phyloP scores from a whole-genome alignment of 2,797 vertebrate genomes.

The Typhlichthys eigenmanni region DNA sequence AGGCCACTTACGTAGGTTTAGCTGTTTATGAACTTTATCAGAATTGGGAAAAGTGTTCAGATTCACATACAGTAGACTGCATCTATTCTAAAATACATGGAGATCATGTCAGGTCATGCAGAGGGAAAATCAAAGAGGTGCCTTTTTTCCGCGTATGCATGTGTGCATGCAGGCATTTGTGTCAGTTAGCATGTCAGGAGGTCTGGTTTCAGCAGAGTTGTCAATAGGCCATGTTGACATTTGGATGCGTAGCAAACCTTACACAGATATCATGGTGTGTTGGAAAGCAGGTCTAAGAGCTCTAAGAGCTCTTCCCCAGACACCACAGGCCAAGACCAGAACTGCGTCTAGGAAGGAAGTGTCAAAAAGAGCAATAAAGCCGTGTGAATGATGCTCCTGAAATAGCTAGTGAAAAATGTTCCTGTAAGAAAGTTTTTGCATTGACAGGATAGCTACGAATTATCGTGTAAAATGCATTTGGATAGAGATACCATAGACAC shows the following conservation, averaged over 20 bases:
- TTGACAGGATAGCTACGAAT: too few relatives aligned
- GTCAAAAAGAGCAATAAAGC: neutral
- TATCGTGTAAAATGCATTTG: too few relatives aligned
- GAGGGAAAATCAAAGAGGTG: conserved; percentile 9
- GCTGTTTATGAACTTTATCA: too few relatives aligned
- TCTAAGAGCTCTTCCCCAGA: conserved; percentile 52
- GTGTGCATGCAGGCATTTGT: conserved; percentile 42
- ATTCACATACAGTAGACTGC: too few relatives aligned
- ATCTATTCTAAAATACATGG: too few relatives aligned
- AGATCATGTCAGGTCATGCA: too few relatives aligned
- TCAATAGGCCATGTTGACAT: conserved; percentile 64
- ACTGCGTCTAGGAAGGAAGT: conserved; percentile 11
- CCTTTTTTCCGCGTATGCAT: conserved; percentile 32
- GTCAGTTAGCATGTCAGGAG: conserved; percentile 46
- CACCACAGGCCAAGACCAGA: conserved; percentile 43
- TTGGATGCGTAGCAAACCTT: conserved; percentile 37
- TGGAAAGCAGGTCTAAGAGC: conserved; percentile 39
- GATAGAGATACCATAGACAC: too few relatives aligned
- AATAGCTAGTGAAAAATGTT: too few relatives aligned
- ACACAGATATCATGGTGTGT: conserved; percentile 60
- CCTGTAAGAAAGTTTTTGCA: too few relatives aligned
- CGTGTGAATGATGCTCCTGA: too few relatives aligned
- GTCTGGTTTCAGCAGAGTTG: conserved; percentile 62
- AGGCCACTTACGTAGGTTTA: too few relatives aligned
- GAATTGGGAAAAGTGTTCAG: too few relatives aligned